Conservation (phyloP, 2,113 vertebrate genomes). For the Oreochromis tanganicae region DNA sequence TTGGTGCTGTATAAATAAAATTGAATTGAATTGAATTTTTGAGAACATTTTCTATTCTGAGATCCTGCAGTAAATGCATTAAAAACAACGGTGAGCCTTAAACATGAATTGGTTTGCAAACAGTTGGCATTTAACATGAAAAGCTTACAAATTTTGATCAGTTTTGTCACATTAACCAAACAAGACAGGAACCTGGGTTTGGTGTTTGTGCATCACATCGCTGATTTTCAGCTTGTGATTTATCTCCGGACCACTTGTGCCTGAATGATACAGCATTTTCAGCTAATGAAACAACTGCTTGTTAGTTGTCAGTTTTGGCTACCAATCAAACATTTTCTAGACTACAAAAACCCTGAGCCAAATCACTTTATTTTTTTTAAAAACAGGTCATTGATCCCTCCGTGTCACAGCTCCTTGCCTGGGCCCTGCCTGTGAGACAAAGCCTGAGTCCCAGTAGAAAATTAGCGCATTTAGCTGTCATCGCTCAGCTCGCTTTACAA, state of each 20-base stretch:
- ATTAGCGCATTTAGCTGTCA: slow-evolving; percentile 99
- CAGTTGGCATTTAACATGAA: not conserved
- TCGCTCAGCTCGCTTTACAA: slow-evolving; percentile 95
- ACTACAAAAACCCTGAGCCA: not conserved
- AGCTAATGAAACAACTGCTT: not conserved
- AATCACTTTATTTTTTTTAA: not conserved
- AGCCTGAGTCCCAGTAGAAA: slow-evolving; percentile 87
- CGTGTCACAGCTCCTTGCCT: slow-evolving; percentile 77
- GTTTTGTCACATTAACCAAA: not conserved
- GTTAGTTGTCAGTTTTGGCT: not conserved
- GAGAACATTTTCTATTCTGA: not conserved
- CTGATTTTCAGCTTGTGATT: not conserved
- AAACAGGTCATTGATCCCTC: slow-evolving; percentile 9
- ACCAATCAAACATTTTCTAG: not conserved
- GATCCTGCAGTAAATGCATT: not conserved
- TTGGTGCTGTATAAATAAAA: not conserved
- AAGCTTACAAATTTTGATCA: not conserved
- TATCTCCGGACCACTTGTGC: not conserved
- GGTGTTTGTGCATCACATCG: not conserved
- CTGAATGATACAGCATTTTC: not conserved
- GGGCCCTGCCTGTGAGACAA: slow-evolving; percentile 82
- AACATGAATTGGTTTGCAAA: fast-evolving
- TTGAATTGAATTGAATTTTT: not conserved
- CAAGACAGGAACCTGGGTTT: not conserved
- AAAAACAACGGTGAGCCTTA: not conserved